Conservation (phyloP, 1,140 invertebrate genomes). For the Watersipora subatra region DNA sequence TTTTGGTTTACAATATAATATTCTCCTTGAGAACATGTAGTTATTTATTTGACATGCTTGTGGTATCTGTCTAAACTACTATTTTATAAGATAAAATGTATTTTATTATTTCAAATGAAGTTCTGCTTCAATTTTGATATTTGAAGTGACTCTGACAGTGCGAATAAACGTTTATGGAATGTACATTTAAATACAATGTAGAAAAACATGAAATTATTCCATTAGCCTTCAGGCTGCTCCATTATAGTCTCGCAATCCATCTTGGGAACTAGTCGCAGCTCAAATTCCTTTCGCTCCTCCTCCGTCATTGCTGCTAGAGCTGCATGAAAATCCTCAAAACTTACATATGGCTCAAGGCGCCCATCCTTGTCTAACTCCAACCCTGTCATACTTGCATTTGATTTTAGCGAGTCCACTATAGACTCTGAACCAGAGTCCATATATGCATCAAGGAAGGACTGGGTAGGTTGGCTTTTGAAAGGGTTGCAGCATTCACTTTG, state of each 20-base stretch:
- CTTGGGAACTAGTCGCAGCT: conserved; percentile 26
- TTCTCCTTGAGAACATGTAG: too few species aligned
- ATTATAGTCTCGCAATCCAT: conserved; percentile 30
- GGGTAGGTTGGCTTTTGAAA: conserved; percentile 14
- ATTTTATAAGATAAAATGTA: too few species aligned
- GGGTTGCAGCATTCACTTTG: conserved; percentile 20
- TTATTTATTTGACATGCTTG: too few species aligned
- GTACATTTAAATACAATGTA: too few species aligned
- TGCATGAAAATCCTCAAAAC: conserved; percentile 66
- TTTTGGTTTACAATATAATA: too few species aligned
- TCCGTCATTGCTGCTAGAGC: conserved; percentile 50
- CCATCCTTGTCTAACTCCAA: conserved; percentile 47
- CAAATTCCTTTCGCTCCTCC: conserved; percentile 22
- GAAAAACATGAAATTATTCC: too few species aligned
- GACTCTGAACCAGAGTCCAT: conserved; percentile 18
- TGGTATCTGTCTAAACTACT: too few species aligned
- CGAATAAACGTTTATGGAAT: too few species aligned
- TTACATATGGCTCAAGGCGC: conserved; percentile 64
- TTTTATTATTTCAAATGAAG: too few species aligned
- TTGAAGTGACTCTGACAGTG: too few species aligned
- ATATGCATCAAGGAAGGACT: conserved; percentile 14
- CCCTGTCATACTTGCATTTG: conserved; percentile 14
- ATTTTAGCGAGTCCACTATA: conserved; percentile 15
- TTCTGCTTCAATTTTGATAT: too few species aligned
- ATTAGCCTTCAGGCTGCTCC: conserved; percentile 27